Conservation (phyloP, 2,888 invertebrate genomes). For the Sericinus montela region DNA sequence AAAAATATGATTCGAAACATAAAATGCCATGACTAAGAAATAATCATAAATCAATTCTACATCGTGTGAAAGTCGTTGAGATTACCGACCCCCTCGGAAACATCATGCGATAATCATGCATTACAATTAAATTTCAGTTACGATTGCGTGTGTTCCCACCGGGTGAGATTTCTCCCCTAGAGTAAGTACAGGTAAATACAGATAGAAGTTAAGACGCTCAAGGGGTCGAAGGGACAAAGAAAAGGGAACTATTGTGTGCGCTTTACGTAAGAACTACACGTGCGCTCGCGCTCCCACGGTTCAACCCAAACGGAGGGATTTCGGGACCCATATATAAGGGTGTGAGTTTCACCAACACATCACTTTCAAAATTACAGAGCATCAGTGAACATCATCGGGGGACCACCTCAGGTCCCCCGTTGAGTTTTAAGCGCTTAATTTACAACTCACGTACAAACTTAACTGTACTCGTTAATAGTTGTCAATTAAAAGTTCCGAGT, state of each 20-base stretch:
- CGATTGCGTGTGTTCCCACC: constrained; percentile 68
- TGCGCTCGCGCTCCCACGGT: constrained; percentile 71
- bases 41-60: constrained; percentile 32
- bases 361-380: constrained; percentile 57
- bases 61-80: constrained; percentile 65
- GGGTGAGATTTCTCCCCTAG: constrained; percentile 67
- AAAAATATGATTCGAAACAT: too few species aligned
- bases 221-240: constrained; percentile 67
- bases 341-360: constrained; percentile 33
- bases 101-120: constrained; percentile 53
- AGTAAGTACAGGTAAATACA: constrained; percentile 63
- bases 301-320: constrained; percentile 47
- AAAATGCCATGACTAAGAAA: not conserved
- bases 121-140: constrained; percentile 66
- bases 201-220: constrained; percentile 68
- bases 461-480: constrained; percentile 33
- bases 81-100: constrained; percentile 52
- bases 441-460: constrained; percentile 20
- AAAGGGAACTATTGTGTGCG: constrained; percentile 66
- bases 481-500: constrained; percentile 47
- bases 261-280: constrained; percentile 67
- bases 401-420: constrained; percentile 48
- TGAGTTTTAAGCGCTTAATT: constrained; percentile 18
- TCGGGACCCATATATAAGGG: constrained; percentile 59
- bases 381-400: constrained; percentile 57